Evolutionary conservation across 2,113 vertebrate genomes (phyloP), one percentile per base, ranked within the genome.

Genomic region (Solenodon paradoxus): DNA sequence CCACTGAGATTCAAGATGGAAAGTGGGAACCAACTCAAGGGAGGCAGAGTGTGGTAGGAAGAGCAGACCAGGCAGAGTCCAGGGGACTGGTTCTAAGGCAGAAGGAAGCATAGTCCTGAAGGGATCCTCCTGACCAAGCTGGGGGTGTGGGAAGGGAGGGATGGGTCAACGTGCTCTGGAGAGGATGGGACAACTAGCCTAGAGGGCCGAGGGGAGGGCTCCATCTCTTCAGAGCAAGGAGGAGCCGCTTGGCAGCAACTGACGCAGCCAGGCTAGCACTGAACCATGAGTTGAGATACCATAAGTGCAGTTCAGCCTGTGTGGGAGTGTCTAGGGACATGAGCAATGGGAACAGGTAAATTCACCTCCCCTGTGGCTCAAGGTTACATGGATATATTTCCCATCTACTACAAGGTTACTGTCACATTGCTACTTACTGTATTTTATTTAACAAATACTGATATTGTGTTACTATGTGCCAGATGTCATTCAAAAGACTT

Each of bases 371-470:
- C 80, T 53, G 49, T 28, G 57, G 75, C 47, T 69, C 15, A 66
- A 42, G 66, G 32, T 86, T 13, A 92, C 66, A 86, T 32, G 1
- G 11, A 32, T 24, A 57, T 5, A 19, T 78, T 51, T 81, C 69
- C n/a, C 57, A 19, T 26, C 57, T 38, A 24, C 55, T 45, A 3
- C 47, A 63, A 32, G 49, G 51, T 68, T 78, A 74, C 63, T 26
- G 64, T 55, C 68, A 22, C 0, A 1, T 42, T 10, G 0, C 30
- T 22, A 19, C 1, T 0, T 26, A 28, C 59, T 10, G 28, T 12
- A 32, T 91, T 66, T 75, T 28, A 68, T 51, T 61, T 84, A 61
- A 51, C 47, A 53, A 85, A 61, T 22, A 38, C 55, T 42, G 13
- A 20, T 7, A 12, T 63, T 63, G 30, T 49, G 16, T 9, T 3